phyloP scores from a whole-genome alignment of 2,113 vertebrate species.

The Chelonoidis abingdonii region DNA sequence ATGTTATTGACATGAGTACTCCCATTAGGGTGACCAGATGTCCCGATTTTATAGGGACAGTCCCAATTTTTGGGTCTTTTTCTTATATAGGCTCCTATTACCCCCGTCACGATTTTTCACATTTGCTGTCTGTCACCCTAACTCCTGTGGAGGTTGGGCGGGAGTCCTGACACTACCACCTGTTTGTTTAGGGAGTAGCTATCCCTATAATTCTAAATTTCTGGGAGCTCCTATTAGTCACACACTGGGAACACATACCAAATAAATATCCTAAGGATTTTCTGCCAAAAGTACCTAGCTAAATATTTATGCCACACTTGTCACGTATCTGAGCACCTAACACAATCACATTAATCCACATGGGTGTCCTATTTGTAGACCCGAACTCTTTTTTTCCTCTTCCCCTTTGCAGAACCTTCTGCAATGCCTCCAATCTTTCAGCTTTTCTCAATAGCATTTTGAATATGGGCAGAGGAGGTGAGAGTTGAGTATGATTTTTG shows the following conservation, averaged over 20 bases:
- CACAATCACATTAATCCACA: not conserved
- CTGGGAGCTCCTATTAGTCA: fast-evolving
- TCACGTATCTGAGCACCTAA: not conserved
- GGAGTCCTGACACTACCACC: not conserved
- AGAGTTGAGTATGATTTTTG: not conserved
- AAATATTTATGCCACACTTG: not conserved
- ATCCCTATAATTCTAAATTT: not conserved
- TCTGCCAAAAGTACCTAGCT: not conserved
- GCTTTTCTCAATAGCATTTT: not conserved
- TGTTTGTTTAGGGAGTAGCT: not conserved
- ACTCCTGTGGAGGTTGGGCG: no score
- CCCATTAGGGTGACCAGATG: no score
- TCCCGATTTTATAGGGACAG: no score
- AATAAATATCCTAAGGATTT: not conserved
- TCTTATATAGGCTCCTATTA: no score
- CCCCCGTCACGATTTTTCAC: no score
- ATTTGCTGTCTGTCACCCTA: no score
- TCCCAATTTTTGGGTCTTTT: no score
- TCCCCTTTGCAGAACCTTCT: not conserved
- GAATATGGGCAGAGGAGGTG: not conserved
- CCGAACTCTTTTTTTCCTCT: not conserved
- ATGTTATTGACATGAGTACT: no score
- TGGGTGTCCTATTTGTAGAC: not conserved
- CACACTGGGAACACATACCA: not conserved
- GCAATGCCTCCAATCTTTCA: not conserved